Conservation (phyloP, 2,888 invertebrate species). For the Adelognathus sp. region DNA sequence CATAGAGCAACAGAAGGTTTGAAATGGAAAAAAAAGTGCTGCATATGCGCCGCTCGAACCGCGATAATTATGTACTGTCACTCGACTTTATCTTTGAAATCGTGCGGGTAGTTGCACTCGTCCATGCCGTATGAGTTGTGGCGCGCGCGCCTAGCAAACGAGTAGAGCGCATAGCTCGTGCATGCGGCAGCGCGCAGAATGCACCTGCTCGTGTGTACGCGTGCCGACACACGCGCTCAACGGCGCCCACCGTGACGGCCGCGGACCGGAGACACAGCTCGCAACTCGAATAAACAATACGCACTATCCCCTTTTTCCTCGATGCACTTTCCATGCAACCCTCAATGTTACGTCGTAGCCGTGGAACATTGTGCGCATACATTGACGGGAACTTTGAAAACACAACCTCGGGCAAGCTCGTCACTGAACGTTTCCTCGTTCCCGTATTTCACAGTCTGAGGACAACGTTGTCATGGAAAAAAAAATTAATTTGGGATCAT, state of each 20-base stretch:
- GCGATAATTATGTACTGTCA: slow-evolving; percentile 67
- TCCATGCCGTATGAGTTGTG: slow-evolving; percentile 29
- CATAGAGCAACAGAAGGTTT: neutral
- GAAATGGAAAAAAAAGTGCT: slow-evolving; percentile 8
- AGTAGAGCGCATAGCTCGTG: slow-evolving; percentile 59
- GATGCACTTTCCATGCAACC: neutral
- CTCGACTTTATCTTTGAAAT: slow-evolving; percentile 76
- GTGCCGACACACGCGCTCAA: slow-evolving; percentile 74
- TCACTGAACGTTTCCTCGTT: slow-evolving; percentile 5
- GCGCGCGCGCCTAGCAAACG: neutral
- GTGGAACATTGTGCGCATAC: neutral
- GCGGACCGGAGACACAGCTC: neutral
- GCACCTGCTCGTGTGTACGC: slow-evolving; percentile 74
- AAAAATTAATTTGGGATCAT: neutral
- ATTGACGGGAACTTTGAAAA: neutral
- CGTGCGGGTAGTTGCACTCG: slow-evolving; percentile 77
- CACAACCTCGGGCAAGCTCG: slow-evolving; percentile 5
- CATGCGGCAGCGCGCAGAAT: slow-evolving; percentile 58
- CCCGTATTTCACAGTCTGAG: neutral
- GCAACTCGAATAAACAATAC: neutral
- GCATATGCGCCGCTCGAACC: slow-evolving; percentile 48
- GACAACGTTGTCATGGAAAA: neutral
- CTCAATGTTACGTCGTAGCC: too few species aligned
- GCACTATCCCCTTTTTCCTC: neutral
- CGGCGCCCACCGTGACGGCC: slow-evolving; percentile 60